Base-by-base conservation (phyloP, 2,113 vertebrate genomes). In the Tyto alba region DNA sequence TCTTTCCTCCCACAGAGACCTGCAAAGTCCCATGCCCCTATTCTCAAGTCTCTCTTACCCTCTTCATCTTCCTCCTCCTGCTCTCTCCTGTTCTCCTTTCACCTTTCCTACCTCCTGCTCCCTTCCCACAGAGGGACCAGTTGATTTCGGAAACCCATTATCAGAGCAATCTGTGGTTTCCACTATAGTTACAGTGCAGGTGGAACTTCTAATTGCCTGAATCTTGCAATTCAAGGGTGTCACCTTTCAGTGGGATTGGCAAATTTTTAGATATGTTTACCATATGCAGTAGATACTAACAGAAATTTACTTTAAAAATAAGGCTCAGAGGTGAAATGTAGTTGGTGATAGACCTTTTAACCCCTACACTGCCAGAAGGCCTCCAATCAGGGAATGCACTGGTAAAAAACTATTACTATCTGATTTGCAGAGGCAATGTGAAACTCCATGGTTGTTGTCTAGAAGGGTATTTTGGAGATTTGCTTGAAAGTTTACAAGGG, bases 131-230 rank as follows among this genome's bases (percentile, higher is more conserved):
- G 21, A 79, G 30, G 7, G 88, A 16, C 7, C 2, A 10, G 3
- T 0, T 40, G 48, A 19, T 79, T 82, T 72, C 76, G 43, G 26
- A 78, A 87, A 2, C 11, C 10, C 4, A 23, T 7, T 68, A 5
- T 34, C 9, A 10, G 27, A 82, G 27, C 6, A 47, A 83, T 27
- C 21, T 55, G n/a, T 48, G 40, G 8, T 71, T 66, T 75, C 40
- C 26, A 60, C 60, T 13, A 34, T 4, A 17, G 13, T 32, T 59
- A 38, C 3, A 1, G 18, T 34, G 15, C 1, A 7, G 1, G 2
- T 56, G 56, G 5, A 16, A 29, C n/a, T 63, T 76, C 11, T 74
- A 23, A 53, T 21, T 55, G 14, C 7, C 59, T 22, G 25, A 74
- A 40, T 52, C 45, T 77, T 68, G 29, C 21, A 27, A 52, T 40